Conservation (phyloP, 2,113 vertebrate genomes). For the Acanthisitta chloris region DNA sequence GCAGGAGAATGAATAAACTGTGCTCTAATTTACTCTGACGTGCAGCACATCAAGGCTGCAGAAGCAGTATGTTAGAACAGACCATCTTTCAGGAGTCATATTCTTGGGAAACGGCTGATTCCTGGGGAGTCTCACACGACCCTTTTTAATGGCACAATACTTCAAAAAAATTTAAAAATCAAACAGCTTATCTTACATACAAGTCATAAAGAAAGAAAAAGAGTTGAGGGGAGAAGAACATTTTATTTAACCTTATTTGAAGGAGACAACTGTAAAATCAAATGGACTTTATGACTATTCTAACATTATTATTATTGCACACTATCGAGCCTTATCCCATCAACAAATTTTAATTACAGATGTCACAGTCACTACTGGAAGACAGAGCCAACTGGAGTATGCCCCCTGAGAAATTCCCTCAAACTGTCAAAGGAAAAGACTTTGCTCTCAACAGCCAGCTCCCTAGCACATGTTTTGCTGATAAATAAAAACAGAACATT, state of each 20-base stretch:
- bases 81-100: background rate
- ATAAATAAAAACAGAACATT: background rate
- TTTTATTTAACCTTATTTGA: background rate
- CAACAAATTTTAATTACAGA: background rate
- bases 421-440: background rate
- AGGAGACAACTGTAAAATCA: background rate
- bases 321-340: background rate
- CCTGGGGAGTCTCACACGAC: background rate
- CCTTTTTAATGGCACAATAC: background rate
- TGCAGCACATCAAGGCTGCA: background rate
- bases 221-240: background rate
- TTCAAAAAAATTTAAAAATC: background rate
- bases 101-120: conserved; percentile 17
- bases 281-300: background rate
- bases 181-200: background rate
- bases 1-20: background rate
- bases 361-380: background rate
- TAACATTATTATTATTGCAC: background rate
- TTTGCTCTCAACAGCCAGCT: background rate
- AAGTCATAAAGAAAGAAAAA: background rate
- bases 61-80: background rate
- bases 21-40: conserved; percentile 28
- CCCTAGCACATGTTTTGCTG: background rate
- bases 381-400: background rate
- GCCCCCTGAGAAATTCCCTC: background rate